Conservation (phyloP, 2,888 invertebrate genomes). For the Harpagoxenus sublaevis region DNA sequence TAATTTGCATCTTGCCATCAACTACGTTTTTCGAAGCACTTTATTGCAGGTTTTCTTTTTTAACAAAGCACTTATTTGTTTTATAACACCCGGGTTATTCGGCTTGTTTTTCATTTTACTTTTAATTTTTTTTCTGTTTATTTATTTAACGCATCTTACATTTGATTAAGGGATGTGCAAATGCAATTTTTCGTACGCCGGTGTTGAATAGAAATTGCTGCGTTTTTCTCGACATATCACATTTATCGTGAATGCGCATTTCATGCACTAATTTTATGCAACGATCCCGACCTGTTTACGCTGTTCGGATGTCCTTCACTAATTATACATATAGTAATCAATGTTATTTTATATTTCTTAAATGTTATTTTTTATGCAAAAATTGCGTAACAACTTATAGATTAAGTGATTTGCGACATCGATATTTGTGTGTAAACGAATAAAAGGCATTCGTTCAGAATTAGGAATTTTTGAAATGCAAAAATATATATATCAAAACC, state of each 20-base stretch:
- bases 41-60: slow-evolving; percentile 78
- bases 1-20: slow-evolving; percentile 69
- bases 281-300: slow-evolving; percentile 22
- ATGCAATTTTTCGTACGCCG: slow-evolving; percentile 30
- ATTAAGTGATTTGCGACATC: neutral
- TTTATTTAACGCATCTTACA: slow-evolving; percentile 24
- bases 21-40: slow-evolving; percentile 78
- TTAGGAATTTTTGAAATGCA: neutral
- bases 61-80: slow-evolving; percentile 82
- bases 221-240: slow-evolving; percentile 45
- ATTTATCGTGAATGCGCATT: slow-evolving; percentile 53
- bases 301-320: slow-evolving; percentile 35
- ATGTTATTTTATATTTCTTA: too few relatives aligned
- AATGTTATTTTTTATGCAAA: neutral
- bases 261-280: slow-evolving; percentile 46
- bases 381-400: neutral
- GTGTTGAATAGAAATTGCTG: slow-evolving; percentile 46
- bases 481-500: neutral
- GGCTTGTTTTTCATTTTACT: slow-evolving; percentile 1
- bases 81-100: slow-evolving; percentile 71
- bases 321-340: neutral
- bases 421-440: neutral
- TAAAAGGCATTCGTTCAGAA: neutral
- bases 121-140: slow-evolving; percentile 1
- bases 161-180: slow-evolving; percentile 47